A percentile compares a stretch with the other conserved stretches of the same genome.
phyloP scores from a whole-genome alignment of 1,140 invertebrate genomes.

The Oppia nitens region DNA sequence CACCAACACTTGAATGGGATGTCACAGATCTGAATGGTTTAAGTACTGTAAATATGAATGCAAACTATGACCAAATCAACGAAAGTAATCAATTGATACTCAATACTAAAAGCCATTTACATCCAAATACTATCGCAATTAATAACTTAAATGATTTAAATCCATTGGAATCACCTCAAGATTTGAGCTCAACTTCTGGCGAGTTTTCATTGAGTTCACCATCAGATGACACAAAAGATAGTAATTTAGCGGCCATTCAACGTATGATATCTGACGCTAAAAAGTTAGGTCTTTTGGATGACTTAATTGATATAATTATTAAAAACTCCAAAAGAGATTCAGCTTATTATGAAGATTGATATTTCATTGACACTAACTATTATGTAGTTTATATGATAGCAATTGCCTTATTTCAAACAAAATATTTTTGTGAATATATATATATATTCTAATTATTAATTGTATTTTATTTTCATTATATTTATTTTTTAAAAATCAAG shows the following conservation, averaged over 20 bases:
- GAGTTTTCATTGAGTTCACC: conserved; percentile 4
- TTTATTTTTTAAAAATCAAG: too few species aligned
- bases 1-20: conserved; percentile 13
- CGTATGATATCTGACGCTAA: conserved; percentile 1
- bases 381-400: too few species aligned
- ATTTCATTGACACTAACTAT: too few species aligned
- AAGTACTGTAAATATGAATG: neutral
- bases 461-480: too few species aligned
- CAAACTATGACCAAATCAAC: too few species aligned
- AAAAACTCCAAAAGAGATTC: conserved; percentile 10
- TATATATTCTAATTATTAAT: too few species aligned
- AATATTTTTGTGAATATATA: too few species aligned
- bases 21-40: neutral
- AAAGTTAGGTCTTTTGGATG: conserved; percentile 3
- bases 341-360: conserved; percentile 13
- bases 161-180: neutral
- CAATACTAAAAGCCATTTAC: too few species aligned
- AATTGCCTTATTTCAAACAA: neutral
- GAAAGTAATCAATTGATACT: too few species aligned
- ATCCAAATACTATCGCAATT: too few species aligned
- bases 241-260: neutral
- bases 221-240: neutral
- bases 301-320: conserved; percentile 1
- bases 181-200: neutral
- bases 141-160: too few species aligned